Conservation (phyloP, 2,113 vertebrate species). For the Pholis gunnellus region DNA sequence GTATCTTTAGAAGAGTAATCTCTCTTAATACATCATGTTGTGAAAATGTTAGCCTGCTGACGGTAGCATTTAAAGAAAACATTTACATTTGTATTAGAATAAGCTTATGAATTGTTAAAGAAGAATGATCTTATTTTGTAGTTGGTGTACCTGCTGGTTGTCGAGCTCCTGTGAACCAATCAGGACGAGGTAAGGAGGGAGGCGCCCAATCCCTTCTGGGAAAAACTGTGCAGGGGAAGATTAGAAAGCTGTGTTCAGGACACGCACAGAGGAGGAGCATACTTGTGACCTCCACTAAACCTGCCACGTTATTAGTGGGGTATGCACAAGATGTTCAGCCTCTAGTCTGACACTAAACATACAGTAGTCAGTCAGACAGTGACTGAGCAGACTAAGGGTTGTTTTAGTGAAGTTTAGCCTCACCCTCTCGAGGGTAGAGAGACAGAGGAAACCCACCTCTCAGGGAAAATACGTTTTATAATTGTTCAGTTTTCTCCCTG, state of each 20-base stretch:
- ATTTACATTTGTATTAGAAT: background rate
- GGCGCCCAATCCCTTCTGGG: conserved; percentile 83
- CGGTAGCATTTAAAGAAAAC: conserved; percentile 1
- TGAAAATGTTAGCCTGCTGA: background rate
- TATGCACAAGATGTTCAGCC: conserved; percentile 67
- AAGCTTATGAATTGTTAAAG: background rate
- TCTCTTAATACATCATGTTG: conserved; percentile 17
- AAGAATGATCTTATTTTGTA: background rate
- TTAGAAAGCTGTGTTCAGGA: conserved; percentile 71
- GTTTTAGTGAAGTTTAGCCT: conserved; percentile 10
- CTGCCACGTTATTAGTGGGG: conserved; percentile 47
- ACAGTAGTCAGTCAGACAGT: conserved; percentile 37
- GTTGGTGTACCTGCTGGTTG: conserved; percentile 82
- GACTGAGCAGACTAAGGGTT: conserved; percentile 14
- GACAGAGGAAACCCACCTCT: background rate
- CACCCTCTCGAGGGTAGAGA: conserved; percentile 20
- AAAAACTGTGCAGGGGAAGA: conserved; percentile 79
- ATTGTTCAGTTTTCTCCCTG: conserved; percentile 3
- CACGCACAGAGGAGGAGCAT: conserved; percentile 50
- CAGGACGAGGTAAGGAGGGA: conserved; percentile 74
- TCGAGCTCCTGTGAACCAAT: conserved; percentile 81
- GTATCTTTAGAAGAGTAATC: background rate
- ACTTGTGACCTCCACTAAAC: conserved; percentile 68
- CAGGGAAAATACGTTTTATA: conserved; percentile 26
- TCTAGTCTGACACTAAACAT: conserved; percentile 56